A percentile compares a stretch with the other conserved stretches of the same genome.
phyloP scores from a whole-genome alignment of 2,113 vertebrate genomes.

The Cariama cristata region DNA sequence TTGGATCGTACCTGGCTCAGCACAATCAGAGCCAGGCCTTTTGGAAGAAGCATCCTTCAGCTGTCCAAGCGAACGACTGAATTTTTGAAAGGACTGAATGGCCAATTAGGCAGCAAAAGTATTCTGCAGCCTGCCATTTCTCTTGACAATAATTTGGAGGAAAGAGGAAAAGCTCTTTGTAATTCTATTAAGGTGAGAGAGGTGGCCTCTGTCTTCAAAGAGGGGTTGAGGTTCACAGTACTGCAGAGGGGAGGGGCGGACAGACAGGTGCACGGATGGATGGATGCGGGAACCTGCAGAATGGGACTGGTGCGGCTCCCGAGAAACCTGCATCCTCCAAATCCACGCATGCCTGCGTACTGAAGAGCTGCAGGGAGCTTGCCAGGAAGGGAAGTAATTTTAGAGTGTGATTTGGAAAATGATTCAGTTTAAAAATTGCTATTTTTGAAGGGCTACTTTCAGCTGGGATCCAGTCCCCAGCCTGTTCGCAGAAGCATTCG shows the following conservation, averaged over 20 bases:
- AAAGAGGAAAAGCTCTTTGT: not conserved
- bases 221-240: not conserved
- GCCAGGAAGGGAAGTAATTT: conserved; percentile 64
- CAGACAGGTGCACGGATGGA: not conserved
- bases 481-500: conserved; percentile 15
- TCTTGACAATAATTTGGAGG: not conserved
- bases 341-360: not conserved
- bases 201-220: not conserved
- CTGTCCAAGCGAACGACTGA: not conserved
- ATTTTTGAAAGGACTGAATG: not conserved
- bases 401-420: conserved; percentile 63
- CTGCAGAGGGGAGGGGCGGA: not conserved
- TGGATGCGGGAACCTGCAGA: not conserved
- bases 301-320: not conserved
- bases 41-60: not conserved
- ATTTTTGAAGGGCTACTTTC: conserved; percentile 71
- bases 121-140: not conserved
- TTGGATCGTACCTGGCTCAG: not conserved
- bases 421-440: conserved; percentile 59
- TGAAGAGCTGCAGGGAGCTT: conserved; percentile 28
- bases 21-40: not conserved
- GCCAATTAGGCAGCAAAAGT: not conserved
- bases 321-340: conserved; percentile 4
- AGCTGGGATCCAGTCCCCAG: conserved; percentile 46
- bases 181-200: not conserved